Conservation (phyloP, 2,797 vertebrate genomes). For the Smutsia gigantea region DNA sequence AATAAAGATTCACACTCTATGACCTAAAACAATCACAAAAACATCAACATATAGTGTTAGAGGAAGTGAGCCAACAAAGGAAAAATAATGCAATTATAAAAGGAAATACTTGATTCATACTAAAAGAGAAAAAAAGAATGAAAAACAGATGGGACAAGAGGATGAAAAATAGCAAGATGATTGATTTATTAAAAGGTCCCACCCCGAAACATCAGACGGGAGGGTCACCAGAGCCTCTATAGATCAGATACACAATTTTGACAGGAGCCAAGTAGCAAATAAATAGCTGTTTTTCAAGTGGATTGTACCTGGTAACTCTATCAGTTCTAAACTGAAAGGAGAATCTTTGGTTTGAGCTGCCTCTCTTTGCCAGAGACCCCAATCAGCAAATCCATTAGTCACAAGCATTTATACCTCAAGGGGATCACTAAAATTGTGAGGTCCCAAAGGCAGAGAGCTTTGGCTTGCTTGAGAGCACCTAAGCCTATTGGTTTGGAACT, state of each 20-base stretch:
- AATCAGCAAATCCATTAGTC: not conserved
- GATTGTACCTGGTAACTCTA: not conserved
- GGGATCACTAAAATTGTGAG: not conserved
- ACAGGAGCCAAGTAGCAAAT: not conserved
- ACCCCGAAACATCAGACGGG: not conserved
- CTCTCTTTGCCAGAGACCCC: not conserved
- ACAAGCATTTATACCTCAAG: not conserved
- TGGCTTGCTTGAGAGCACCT: not conserved
- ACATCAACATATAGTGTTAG: not conserved
- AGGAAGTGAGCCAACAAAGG: not conserved
- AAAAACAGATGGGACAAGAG: not conserved
- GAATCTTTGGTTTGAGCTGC: not conserved
- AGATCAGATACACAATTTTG: not conserved
- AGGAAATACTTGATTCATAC: not conserved
- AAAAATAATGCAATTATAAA: not conserved
- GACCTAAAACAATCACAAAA: not conserved
- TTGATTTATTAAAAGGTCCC: not conserved
- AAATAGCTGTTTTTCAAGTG: not conserved
- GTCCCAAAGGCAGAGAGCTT: not conserved
- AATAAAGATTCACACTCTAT: not conserved
- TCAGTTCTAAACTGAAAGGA: not conserved
- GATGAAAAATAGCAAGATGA: not conserved
- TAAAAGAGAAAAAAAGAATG: not conserved
- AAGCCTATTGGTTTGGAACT: not conserved
- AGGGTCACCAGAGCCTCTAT: not conserved